These are phyloP conservation scores for Eupristina koningsbergeri DNA, from an alignment of 1,140 invertebrate genomes.

Conservation along the genomic window DNA sequence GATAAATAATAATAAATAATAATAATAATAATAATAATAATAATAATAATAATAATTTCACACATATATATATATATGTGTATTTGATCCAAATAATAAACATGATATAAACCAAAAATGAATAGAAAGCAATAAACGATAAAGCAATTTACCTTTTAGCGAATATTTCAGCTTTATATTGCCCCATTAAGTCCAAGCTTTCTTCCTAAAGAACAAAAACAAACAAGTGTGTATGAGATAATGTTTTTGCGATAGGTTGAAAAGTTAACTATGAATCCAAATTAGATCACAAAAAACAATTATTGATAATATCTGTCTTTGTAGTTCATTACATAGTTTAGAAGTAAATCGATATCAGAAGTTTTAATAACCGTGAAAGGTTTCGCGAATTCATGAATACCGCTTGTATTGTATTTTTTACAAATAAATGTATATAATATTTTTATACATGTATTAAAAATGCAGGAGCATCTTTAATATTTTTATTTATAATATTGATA, in stretches of 20 bases:
- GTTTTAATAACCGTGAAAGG: no score
- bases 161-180: constrained; percentile 89
- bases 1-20: neutral
- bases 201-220: constrained; percentile 80
- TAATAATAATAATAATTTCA: no score
- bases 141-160: constrained; percentile 81
- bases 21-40: no score
- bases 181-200: constrained; percentile 87
- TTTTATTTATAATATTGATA: no score
- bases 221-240: constrained; percentile 44
- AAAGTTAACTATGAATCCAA: neutral
- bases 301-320: neutral
- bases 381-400: no score
- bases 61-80: neutral
- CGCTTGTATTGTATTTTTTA: no score
- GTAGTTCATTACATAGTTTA: no score
- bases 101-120: neutral
- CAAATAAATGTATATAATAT: no score
- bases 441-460: no score
- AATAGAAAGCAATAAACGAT: constrained; percentile 68
- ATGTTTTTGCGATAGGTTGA: neutral
- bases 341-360: no score
- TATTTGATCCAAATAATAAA: no score
- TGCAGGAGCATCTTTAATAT: no score
- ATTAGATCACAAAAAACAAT: neutral